phyloP scores from a whole-genome alignment of 1,140 invertebrate genomes.

The Stegodyphus dumicola region DNA sequence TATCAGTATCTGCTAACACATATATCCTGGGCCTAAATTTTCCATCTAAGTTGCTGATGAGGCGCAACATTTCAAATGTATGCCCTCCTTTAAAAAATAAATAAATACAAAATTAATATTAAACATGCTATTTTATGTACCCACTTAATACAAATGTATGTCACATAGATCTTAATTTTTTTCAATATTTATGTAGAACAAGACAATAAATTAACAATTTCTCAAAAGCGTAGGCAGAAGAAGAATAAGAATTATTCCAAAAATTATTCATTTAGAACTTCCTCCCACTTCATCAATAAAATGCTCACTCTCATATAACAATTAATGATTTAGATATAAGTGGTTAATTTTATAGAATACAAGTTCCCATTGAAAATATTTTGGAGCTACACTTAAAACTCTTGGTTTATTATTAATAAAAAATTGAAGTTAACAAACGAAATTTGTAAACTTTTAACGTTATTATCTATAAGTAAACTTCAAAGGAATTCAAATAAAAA shows the following conservation, averaged over 20 bases:
- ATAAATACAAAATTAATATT: neutral
- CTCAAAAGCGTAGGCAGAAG: neutral
- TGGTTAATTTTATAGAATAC: too few species aligned
- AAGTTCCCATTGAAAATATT: neutral
- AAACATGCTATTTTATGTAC: neutral
- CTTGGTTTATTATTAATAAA: neutral
- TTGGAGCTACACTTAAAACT: neutral
- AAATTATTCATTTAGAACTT: too few species aligned
- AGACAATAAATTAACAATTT: neutral
- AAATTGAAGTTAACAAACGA: neutral
- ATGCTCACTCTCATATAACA: too few species aligned
- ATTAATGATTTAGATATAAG: too few species aligned
- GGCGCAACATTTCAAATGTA: conserved; percentile 86
- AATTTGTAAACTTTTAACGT: neutral
- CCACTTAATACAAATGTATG: neutral
- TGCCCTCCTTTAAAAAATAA: conserved; percentile 75
- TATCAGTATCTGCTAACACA: conserved; percentile 82
- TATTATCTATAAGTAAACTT: too few species aligned
- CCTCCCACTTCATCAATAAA: too few species aligned
- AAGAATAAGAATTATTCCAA: neutral
- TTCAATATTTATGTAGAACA: neutral
- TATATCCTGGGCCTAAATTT: conserved; percentile 80
- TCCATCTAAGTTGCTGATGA: conserved; percentile 75
- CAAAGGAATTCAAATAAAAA: neutral
- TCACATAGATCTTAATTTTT: neutral